Evolutionary conservation across 2,888 invertebrate genomes (phyloP), one percentile per base, ranked within the genome.

Genomic region (Plagodis dolabraria): DNA sequence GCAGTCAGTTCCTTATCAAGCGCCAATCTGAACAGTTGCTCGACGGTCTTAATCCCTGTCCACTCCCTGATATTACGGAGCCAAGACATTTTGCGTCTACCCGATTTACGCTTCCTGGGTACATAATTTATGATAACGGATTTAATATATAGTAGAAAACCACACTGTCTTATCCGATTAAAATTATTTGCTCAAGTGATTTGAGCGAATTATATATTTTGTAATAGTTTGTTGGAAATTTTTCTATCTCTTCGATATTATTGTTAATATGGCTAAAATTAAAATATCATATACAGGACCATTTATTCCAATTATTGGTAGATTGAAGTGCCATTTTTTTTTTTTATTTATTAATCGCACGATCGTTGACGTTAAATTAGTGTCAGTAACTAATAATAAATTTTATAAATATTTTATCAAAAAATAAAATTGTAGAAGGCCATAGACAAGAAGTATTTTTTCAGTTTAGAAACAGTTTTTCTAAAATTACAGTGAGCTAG

Each of bases 401-500:
- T 22, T 22, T 22, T 22, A 11, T n/a, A 44, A 44, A 44, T 12
- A 7, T 44, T 6, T 35, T 38, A 38, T 38, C 38, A 5, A 2
- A 22, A 2, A n/a, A 47, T 34, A 34, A 34, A 47, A 47, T 35
- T 47, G 10, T 7, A 7, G 0, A 35, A 38, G 60, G 60, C 53
- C 60, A 62, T 64, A 67, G 66, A 33, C 47, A 55, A 48, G 57
- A 61, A 71, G 69, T 64, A 74, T 75, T 72, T 71, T 63, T 75
- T 70, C 70, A 64, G 64, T 72, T 74, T 77, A 72, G 65, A 54
- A 76, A 75, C 70, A 75, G 68, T 69, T 75, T 83, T 82, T 78
- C 78, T 81, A 77, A 75, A 69, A 74, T 78, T 72, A 83, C 83
- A 84, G 84, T 83, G 83, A 84, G 60, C 65, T 84, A 83, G 82